A percentile compares a stretch with the other conserved stretches of the same genome.
Evolutionary conservation across 2,888 invertebrate species (phyloP).

Genomic region (Noctua janthe): DNA sequence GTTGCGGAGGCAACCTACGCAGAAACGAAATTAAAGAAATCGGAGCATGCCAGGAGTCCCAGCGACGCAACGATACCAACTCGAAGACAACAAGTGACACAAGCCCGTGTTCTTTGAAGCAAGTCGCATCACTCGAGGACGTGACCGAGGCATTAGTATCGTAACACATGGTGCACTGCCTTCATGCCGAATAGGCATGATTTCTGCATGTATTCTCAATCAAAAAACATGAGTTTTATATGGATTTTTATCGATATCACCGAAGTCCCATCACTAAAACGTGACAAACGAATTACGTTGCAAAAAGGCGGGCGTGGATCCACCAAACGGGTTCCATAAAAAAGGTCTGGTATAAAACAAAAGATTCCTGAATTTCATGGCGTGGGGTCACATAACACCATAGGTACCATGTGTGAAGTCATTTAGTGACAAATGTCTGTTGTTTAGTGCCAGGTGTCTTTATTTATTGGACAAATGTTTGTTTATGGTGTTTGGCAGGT

Average conservation of each 20-base stretch:
- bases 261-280: constrained; percentile 58
- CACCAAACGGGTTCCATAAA: constrained; percentile 67
- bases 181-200: background rate
- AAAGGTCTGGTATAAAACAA: constrained; percentile 67
- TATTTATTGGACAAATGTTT: constrained; percentile 25
- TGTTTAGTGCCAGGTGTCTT: constrained; percentile 53
- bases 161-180: background rate
- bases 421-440: constrained; percentile 47
- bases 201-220: background rate
- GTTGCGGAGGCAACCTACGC: background rate
- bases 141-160: background rate
- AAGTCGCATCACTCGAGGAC: background rate
- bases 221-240: background rate
- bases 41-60: no score
- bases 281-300: constrained; percentile 64
- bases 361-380: constrained; percentile 66
- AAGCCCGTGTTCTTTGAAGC: background rate
- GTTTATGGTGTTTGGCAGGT: constrained; percentile 15
- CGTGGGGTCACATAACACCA: constrained; percentile 54
- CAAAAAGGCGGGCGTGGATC: constrained; percentile 62
- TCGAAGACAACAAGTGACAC: background rate
- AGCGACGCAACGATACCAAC: background rate
- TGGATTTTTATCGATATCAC: constrained; percentile 51
- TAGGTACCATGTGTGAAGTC: constrained; percentile 36
- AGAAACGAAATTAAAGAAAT: background rate